Evolutionary conservation across 2,888 invertebrate species (phyloP), one percentile per base, ranked within the genome.

Genomic region (Mongoloraphidia duomilia): DNA sequence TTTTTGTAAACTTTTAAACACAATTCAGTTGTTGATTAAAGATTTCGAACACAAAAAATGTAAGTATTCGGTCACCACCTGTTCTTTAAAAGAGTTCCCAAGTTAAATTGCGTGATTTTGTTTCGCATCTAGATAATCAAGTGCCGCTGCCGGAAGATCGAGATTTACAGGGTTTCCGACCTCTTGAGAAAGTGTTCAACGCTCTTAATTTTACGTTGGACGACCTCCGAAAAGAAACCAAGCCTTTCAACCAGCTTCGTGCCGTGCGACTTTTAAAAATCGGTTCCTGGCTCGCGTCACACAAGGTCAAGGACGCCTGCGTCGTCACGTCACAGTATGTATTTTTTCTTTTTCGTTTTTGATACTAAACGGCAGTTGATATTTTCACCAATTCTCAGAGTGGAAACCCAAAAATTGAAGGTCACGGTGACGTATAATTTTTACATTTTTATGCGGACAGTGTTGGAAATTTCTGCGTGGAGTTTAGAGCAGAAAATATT

Each of bases 81-180:
- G 26, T 10, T 40, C 36, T 3, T 26, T 26, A 3, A 26, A 26
- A 26, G 26, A 33, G 34, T 14, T 17, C 12, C 13, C 40, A 11
- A 46, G 47, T 41, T 50, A 45, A 44, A 35, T 47, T 12, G 12
- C 13, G 9, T 44, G 35, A 37, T 41, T 37, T 52, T 48, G 38
- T 50, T 43, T 45, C 50, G 53, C 50, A 62, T 64, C 47, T 60
- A 83, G 83, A 78, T 64, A 67, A 68, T 37, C 73, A 75, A 53
- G 72, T 77, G 41, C 85, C 88, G 4, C 68, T 90, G 47, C 80
- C 82, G 0, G 89, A 89, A 66, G 89, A 90, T 65, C 78, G 79
- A 58, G 84, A 85, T 63, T 66, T 90, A 46, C 79, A 84, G 61
- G 87, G 88, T 14, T 90, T 89, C 67, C 66, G 84, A 53, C 88